Conservation (phyloP, 2,113 vertebrate genomes). For the Vulpes ferrilata region DNA sequence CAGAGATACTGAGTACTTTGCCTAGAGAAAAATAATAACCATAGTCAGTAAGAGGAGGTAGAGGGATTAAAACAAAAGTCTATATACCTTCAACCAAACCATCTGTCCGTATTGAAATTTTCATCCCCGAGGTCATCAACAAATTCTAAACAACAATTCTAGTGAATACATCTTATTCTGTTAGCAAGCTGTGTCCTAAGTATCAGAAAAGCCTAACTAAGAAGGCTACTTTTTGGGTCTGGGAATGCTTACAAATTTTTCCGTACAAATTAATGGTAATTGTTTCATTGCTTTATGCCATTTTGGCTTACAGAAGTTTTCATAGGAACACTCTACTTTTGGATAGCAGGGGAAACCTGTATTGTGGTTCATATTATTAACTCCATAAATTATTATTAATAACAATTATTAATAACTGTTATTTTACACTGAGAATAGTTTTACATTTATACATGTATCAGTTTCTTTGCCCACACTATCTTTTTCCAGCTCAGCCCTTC, state of each 20-base stretch:
- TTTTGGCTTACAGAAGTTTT: neutral
- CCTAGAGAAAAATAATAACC: neutral
- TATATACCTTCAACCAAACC: neutral
- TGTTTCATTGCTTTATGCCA: neutral
- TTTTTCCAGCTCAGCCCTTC: neutral
- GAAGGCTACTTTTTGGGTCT: neutral
- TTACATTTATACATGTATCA: neutral
- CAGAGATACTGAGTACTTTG: neutral
- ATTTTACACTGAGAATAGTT: neutral
- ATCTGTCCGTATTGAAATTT: neutral
- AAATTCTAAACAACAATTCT: neutral
- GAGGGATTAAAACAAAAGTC: neutral
- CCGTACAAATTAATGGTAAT: neutral
- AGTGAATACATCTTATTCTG: neutral
- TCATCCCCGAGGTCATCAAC: neutral
- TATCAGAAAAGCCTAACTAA: neutral
- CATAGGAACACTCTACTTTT: neutral
- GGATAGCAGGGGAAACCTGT: neutral
- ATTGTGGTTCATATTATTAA: neutral
- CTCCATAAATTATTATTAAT: neutral
- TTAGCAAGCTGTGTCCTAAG: neutral
- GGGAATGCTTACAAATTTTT: neutral
- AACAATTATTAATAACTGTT: neutral
- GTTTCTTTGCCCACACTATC: neutral
- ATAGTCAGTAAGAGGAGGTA: neutral